phyloP scores from a whole-genome alignment of 2,113 vertebrate genomes.

The Microtus ochrogaster region DNA sequence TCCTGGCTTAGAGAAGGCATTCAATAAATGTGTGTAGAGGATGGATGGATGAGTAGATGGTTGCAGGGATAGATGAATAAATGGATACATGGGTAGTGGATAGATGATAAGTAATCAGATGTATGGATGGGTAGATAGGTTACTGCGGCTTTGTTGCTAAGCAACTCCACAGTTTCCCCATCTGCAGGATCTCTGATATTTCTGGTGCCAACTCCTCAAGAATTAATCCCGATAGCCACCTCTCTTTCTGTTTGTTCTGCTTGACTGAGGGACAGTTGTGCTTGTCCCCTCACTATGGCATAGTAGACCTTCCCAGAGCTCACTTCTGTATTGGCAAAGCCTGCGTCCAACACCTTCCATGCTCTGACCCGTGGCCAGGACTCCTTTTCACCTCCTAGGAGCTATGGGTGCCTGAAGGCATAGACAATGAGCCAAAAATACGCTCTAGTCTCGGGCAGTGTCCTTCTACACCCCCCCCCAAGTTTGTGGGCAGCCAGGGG shows the following conservation, averaged over 20 bases:
- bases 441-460: neutral
- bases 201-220: neutral
- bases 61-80: neutral
- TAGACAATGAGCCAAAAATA: neutral
- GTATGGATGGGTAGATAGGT: neutral
- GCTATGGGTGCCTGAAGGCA: no score
- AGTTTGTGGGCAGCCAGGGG: neutral
- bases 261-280: neutral
- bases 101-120: neutral
- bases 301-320: neutral
- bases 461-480: neutral
- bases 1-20: neutral
- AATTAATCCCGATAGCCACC: neutral
- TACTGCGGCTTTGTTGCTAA: neutral
- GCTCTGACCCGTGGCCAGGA: neutral
- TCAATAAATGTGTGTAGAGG: neutral
- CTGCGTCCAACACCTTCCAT: neutral
- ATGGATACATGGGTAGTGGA: neutral
- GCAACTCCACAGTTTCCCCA: neutral
- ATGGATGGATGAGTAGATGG: neutral
- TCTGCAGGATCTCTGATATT: neutral
- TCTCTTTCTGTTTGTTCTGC: neutral
- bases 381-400: neutral
- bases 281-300: neutral
- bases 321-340: neutral